Conservation (phyloP, 2,113 vertebrate genomes). For the Dasyornis broadbenti region DNA sequence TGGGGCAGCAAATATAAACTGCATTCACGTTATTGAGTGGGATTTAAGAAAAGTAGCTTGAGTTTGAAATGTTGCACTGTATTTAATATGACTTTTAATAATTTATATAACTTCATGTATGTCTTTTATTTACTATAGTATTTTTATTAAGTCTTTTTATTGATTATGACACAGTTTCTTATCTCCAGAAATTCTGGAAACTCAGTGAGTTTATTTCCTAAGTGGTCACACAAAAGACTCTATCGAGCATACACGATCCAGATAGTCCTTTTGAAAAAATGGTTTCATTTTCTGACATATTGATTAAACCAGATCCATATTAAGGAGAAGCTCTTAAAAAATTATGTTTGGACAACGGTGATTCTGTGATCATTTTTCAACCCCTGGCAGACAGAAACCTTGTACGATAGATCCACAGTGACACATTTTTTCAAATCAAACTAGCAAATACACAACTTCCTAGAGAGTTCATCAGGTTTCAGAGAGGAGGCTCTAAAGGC, state of each 20-base stretch:
- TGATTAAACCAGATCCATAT: neutral
- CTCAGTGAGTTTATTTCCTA: neutral
- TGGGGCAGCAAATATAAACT: neutral
- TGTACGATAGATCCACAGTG: neutral
- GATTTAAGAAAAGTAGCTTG: neutral
- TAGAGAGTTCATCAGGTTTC: neutral
- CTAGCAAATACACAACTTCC: neutral
- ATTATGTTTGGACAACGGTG: neutral
- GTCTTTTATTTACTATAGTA: neutral
- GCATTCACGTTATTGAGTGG: neutral
- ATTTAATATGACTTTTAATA: neutral
- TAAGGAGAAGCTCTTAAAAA: neutral
- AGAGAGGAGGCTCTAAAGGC: neutral
- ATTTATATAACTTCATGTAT: neutral
- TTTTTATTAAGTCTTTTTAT: neutral
- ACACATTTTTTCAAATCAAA: neutral
- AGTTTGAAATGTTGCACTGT: neutral
- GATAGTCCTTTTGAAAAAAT: neutral
- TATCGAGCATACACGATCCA: neutral
- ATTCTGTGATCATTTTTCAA: neutral
- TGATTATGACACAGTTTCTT: neutral
- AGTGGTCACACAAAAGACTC: neutral
- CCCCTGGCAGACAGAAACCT: neutral
- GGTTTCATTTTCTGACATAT: neutral
- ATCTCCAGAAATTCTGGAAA: neutral